A percentile compares a stretch with the other conserved stretches of the same genome.
These are phyloP conservation scores for Vanessa tameamea DNA, from an alignment of 1,140 invertebrate species.

Conservation along the genomic window DNA sequence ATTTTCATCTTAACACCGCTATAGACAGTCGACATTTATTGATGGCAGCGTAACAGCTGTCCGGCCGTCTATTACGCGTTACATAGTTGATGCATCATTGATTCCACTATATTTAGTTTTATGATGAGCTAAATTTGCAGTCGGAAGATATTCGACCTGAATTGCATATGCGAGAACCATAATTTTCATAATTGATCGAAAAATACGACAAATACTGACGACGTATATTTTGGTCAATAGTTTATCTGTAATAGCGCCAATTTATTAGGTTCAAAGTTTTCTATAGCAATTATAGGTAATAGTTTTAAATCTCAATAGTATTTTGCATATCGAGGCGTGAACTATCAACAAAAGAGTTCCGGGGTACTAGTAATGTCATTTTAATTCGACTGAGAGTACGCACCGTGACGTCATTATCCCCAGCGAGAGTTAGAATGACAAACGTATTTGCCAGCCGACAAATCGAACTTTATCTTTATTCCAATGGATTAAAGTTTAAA, in stretches of 20 bases:
- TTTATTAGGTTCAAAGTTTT: not conserved
- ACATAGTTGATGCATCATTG: conserved; percentile 60
- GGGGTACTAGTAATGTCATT: conserved; percentile 66
- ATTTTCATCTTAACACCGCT: conserved; percentile 23
- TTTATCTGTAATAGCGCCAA: not conserved
- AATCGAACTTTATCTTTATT: conserved; percentile 1
- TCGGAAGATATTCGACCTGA: conserved; percentile 33
- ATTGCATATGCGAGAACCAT: not conserved
- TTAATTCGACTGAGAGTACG: conserved; percentile 60
- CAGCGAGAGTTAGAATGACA: conserved; percentile 22
- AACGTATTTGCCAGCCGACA: conserved; percentile 6
- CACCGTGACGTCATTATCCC: conserved; percentile 69
- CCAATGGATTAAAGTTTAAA: conserved; percentile 15
- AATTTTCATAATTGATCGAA: not conserved
- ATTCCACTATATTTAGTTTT: conserved; percentile 51
- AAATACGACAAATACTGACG: not conserved
- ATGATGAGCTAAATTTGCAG: conserved; percentile 38
- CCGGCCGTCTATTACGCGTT: conserved; percentile 39
- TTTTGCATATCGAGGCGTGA: conserved; percentile 41
- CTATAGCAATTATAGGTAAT: not conserved
- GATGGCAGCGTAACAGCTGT: conserved; percentile 45
- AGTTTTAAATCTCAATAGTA: conserved; percentile 31
- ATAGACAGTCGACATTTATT: conserved; percentile 54
- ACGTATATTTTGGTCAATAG: no score
- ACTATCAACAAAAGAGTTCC: conserved; percentile 41